Evolutionary conservation across 2,888 invertebrate genomes (phyloP).

Genomic region (Galerucella nymphaeae): DNA sequence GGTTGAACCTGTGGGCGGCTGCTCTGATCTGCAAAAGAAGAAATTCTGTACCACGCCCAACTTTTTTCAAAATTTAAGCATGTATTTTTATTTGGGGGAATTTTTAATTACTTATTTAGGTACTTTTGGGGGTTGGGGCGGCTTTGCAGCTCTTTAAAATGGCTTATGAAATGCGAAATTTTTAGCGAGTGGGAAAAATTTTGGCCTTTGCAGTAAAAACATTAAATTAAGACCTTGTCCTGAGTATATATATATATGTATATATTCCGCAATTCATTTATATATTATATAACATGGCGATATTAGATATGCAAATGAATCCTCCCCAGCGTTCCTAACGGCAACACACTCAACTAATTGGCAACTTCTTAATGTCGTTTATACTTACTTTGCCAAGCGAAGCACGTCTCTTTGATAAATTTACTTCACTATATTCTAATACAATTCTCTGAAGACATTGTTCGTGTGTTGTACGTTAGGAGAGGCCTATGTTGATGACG

Average conservation of each 20-base stretch:
- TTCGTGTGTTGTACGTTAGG: conserved; percentile 38
- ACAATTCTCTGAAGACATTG: conserved; percentile 60
- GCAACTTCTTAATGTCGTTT: conserved; percentile 67
- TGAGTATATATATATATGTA: conserved; percentile 35
- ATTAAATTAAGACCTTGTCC: conserved; percentile 24
- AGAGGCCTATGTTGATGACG: conserved; percentile 39
- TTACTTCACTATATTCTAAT: conserved; percentile 62
- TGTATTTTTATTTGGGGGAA: no score
- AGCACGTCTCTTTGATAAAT: conserved; percentile 66
- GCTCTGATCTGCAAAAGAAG: no score
- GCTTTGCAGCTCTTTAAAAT: no score
- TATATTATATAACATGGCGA: conserved; percentile 63
- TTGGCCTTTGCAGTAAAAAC: not conserved
- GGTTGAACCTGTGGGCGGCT: no score
- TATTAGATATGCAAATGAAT: conserved; percentile 65
- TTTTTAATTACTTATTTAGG: no score
- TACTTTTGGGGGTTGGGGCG: no score
- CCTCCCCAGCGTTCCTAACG: conserved; percentile 58
- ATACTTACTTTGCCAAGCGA: conserved; percentile 66
- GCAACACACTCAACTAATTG: conserved; percentile 65
- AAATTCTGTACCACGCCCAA: no score
- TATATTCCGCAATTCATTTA: conserved; percentile 57
- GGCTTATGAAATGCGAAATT: no score
- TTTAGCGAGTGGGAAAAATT: not conserved
- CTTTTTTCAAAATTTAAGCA: no score